Evolutionary conservation across 2,888 invertebrate species (phyloP), one percentile per base, ranked within the genome.

Genomic region (Arenicola marina): DNA sequence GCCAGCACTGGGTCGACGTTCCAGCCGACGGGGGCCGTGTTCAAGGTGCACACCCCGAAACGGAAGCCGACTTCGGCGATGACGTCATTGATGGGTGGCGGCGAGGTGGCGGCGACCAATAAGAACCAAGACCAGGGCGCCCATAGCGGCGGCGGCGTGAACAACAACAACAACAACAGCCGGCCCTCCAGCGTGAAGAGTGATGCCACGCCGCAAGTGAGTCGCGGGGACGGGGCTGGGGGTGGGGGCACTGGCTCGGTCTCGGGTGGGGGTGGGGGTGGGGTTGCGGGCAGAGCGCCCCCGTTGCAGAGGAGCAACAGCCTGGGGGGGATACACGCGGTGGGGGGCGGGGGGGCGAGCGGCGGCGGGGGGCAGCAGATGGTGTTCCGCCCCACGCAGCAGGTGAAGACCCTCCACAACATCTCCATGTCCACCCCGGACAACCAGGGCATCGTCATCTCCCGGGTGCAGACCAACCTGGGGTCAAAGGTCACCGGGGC

Each of bases 11-110:
- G 82, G 3, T 78, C 76, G 33, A 54, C 31, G 1, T 69, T 69
- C 54, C 95, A 95, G 83, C 94, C 95, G 0, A 93, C 92, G 59
- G 85, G 85, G 7, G 93, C 93, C 55, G 94, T 95, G 45, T 95
- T 95, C 80, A 93, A 93, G 84, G 92, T 93, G 21, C 77, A 77
- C 66, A 62, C 62, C 44, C 69, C 65, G 3, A 57, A 48, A 18
- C 43, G 32, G 11, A 21, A 15, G 18, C 43, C 38, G 11, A 46
- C 58, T 7, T 33, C 53, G 38, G 11, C 21, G 32, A 15, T 21
- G 21, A 26, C 24, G 1, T 18, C 38, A 38, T 15, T 11, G 38
- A 15, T 18, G 38, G 48, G 7, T 7, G 48, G 48, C 15, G 26
- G 26, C 18, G 48, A 48, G n/a, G n/a, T n/a, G n/a, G n/a, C n/a